Evolutionary conservation across 2,888 invertebrate species (phyloP), one percentile per base, ranked within the genome.

Genomic region (Eupithecia pulchellata): DNA sequence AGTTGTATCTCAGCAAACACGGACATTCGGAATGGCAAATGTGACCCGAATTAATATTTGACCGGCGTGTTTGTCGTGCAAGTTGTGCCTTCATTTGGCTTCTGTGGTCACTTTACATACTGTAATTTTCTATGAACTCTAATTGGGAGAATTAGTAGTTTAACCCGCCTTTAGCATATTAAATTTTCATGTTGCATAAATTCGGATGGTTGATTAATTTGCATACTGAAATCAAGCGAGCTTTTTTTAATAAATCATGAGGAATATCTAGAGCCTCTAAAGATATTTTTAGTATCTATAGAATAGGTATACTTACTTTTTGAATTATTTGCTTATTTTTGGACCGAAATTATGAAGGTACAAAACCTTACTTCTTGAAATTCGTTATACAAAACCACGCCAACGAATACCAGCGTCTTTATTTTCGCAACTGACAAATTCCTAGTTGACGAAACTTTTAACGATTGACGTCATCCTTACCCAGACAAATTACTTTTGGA

Each of bases 11-110:
- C 86, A 83, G 85, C 87, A 91, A 92, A 92, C 88, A 90, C 78
- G 89, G 88, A 87, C 88, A 87, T 89, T 88, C 82, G 82, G 83
- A 89, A 85, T 84, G 84, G 84, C 88, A 88, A 91, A 91, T 92
- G 91, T 90, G 92, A 91, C 92, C 91, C 85, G 92, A 92, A 92
- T 92, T 91, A 91, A 92, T 92, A 91, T 92, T 92, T 91, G 91
- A 91, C 89, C 86, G 79, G 84, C 74, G 72, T 86, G 83, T 89
- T 89, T 86, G 87, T 82, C 83, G 77, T 78, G 81, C 82, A 81
- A 86, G 83, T 90, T 87, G 86, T 83, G 84, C 87, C 88, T 89
- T 89, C 86, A 88, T 87, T 89, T 88, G 81, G 85, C 83, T 86
- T 83, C 82, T 81, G 83, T 65, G 82, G 81, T 81, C 81, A 83